Evolutionary conservation across 30 jellyfish, hydroid and myxozoan genomes (phyloP).

Genomic region (Morbakka virulenta): DNA sequence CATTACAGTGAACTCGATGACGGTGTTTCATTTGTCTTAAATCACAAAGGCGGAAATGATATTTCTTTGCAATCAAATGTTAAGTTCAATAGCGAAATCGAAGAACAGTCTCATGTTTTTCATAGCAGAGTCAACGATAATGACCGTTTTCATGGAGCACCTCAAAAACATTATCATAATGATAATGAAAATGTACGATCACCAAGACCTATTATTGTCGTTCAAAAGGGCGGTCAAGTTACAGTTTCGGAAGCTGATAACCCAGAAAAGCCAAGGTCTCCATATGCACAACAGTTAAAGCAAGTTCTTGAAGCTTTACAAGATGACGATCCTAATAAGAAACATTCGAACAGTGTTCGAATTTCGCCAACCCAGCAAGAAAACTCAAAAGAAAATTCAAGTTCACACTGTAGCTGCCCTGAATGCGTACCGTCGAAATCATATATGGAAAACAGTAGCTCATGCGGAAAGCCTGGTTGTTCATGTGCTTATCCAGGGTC

Average conservation of each 20-base stretch:
- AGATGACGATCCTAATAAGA: slow-evolving; percentile 80
- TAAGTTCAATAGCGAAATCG: neutral
- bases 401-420: slow-evolving; percentile 51
- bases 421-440: slow-evolving; percentile 48
- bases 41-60: neutral
- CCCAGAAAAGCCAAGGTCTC: slow-evolving; percentile 78
- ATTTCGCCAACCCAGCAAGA: slow-evolving; percentile 29
- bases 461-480: neutral
- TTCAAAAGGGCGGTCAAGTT: neutral
- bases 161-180: neutral
- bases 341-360: neutral
- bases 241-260: neutral
- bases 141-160: neutral
- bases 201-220: neutral
- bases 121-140: neutral
- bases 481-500: neutral
- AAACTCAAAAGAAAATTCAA: neutral
- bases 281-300: slow-evolving; percentile 89
- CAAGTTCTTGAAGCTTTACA: slow-evolving; percentile 94
- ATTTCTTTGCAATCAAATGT: neutral
- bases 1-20: slow-evolving; percentile 79
- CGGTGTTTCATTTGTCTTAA: slow-evolving; percentile 5
- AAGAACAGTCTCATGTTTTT: neutral
- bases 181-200: neutral
- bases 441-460: neutral